Percentiles rank a stretch among this genome's conserved stretches.
phyloP scores from a whole-genome alignment of 2,113 vertebrate genomes.

The Ginglymostoma cirratum region DNA sequence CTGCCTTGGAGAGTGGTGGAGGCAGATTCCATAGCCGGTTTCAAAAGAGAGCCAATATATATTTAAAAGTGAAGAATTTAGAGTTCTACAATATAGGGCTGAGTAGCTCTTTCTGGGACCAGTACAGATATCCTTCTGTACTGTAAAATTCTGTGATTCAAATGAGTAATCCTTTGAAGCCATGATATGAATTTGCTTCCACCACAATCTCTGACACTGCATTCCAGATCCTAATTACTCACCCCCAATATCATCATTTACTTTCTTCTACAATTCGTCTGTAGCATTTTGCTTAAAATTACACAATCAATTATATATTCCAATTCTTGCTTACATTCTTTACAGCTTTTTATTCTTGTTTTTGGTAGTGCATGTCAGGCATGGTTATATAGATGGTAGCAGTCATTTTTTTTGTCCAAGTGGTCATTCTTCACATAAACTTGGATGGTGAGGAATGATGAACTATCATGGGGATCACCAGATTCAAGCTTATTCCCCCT shows the following conservation, averaged over 20 bases:
- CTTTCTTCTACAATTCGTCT: not conserved
- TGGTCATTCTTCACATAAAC: not conserved
- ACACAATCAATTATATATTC: not conserved
- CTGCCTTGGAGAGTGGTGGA: too few relatives aligned
- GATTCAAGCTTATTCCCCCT: too few relatives aligned
- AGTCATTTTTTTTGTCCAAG: not conserved
- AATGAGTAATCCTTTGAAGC: not conserved
- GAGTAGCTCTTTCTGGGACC: too few relatives aligned
- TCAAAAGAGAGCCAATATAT: too few relatives aligned
- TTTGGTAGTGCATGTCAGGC: not conserved
- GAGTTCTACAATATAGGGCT: too few relatives aligned
- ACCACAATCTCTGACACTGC: not conserved
- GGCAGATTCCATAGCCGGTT: too few relatives aligned
- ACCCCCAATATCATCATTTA: too few relatives aligned
- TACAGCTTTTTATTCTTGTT: not conserved
- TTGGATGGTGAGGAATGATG: not conserved
- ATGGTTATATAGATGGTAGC: not conserved
- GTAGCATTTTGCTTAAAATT: not conserved
- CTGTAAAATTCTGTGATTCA: too few relatives aligned
- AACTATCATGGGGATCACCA: not conserved
- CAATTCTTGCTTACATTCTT: not conserved
- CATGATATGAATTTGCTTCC: not conserved
- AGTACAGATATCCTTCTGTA: too few relatives aligned
- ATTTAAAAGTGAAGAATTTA: too few relatives aligned
- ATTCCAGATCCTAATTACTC: too few relatives aligned